A percentile compares a stretch with the other conserved stretches of the same genome.
These are phyloP conservation scores for Meganola albula DNA, from an alignment of 2,888 invertebrate species.

Conservation along the genomic window DNA sequence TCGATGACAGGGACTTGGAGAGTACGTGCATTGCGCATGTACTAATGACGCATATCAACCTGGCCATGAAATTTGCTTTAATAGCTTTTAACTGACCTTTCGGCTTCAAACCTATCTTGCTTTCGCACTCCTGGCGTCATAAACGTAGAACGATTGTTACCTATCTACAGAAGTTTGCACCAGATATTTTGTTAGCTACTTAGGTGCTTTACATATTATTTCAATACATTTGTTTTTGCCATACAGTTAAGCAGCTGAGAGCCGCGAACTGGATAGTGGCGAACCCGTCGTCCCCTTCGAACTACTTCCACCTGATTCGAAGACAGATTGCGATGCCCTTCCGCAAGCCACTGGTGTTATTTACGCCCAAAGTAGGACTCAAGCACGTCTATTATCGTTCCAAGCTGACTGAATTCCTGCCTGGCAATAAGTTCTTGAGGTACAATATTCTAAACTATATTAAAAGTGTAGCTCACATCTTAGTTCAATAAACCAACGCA, in stretches of 20 bases:
- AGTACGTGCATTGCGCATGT: slow-evolving; percentile 35
- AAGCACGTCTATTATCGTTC: slow-evolving; percentile 86
- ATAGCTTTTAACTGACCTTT: too few species aligned
- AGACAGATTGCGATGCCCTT: slow-evolving; percentile 87
- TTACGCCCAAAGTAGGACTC: slow-evolving; percentile 87
- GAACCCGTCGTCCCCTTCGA: slow-evolving; percentile 86
- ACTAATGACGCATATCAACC: too few species aligned
- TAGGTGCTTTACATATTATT: not conserved
- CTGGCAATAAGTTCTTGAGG: slow-evolving; percentile 75
- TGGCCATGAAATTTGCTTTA: too few species aligned
- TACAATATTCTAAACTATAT: too few species aligned
- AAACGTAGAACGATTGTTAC: too few species aligned
- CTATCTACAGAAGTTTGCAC: too few species aligned
- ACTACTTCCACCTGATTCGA: slow-evolving; percentile 86
- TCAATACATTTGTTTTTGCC: not conserved
- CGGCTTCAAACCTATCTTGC: too few species aligned
- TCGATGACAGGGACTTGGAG: slow-evolving; percentile 74
- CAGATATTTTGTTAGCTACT: too few species aligned
- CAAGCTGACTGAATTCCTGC: slow-evolving; percentile 81
- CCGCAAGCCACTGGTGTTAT: slow-evolving; percentile 86
- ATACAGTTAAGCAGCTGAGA: slow-evolving; percentile 81
- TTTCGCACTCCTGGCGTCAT: too few species aligned
- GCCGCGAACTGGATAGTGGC: slow-evolving; percentile 84
- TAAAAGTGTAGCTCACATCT: too few species aligned
- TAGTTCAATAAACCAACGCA: too few species aligned